Percentiles rank a stretch among this genome's conserved stretches.
These are phyloP conservation scores for Muscicapa comitata DNA, from an alignment of 2,797 vertebrate genomes.

Conservation along the genomic window DNA sequence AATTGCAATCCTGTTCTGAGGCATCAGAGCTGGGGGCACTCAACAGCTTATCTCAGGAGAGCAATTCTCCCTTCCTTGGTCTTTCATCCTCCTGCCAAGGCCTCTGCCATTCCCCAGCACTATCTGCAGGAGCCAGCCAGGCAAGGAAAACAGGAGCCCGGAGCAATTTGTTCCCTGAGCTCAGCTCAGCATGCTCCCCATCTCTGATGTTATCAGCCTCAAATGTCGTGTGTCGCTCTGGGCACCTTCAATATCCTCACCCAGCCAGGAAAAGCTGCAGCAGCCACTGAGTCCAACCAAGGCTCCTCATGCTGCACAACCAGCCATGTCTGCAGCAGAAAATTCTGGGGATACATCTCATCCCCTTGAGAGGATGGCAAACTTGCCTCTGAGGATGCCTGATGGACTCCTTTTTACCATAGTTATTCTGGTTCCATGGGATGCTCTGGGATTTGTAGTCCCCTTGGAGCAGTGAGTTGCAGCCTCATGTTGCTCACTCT, in stretches of 20 bases:
- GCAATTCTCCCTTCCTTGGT: not conserved
- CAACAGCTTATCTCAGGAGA: not conserved
- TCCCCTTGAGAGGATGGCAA: rapidly evolving
- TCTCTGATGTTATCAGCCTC: not conserved
- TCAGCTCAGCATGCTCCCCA: not conserved
- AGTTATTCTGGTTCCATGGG: rapidly evolving
- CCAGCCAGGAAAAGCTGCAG: not conserved
- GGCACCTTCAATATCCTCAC: not conserved
- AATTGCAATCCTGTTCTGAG: not conserved
- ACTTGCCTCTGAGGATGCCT: not conserved
- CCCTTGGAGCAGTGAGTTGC: too few species aligned
- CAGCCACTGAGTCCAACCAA: not conserved
- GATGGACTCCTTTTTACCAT: rapidly evolving
- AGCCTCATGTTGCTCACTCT: rapidly evolving
- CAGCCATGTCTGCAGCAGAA: not conserved
- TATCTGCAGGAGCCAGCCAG: not conserved
- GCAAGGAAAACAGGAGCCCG: not conserved
- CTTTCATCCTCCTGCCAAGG: not conserved
- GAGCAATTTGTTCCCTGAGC: not conserved
- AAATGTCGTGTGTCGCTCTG: not conserved
- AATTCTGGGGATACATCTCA: not conserved
- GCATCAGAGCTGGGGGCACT: not conserved
- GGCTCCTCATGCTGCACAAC: not conserved
- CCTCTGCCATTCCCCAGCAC: not conserved
- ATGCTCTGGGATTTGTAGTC: rapidly evolving